Conservation (phyloP, 2,888 invertebrate species). For the Leucophenga montana region DNA sequence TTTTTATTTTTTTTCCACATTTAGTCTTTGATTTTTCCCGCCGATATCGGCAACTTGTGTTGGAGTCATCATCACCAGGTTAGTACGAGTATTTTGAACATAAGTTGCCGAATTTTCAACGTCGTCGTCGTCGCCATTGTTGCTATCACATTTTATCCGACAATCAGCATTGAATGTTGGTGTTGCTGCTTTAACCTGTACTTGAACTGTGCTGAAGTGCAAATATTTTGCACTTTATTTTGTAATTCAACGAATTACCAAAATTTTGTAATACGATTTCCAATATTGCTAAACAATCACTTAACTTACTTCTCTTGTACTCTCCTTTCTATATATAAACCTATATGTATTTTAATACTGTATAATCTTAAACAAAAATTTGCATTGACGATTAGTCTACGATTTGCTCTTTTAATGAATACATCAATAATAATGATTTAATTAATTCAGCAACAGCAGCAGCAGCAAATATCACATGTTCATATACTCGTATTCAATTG, state of each 20-base stretch:
- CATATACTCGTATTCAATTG: constrained; percentile 2
- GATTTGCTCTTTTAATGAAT: constrained; percentile 7
- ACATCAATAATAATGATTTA: constrained; percentile 21
- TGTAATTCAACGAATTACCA: not conserved
- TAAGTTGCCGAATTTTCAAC: not conserved
- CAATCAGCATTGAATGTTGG: not conserved
- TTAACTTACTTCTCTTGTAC: too few species aligned
- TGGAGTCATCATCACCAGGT: constrained; percentile 16
- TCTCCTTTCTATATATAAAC: too few species aligned
- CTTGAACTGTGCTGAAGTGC: constrained; percentile 44
- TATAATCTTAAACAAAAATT: too few species aligned
- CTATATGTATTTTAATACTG: too few species aligned
- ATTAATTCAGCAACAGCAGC: constrained; percentile 5
- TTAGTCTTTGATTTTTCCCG: constrained; percentile 26
- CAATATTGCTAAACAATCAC: too few species aligned
- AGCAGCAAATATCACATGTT: not conserved
- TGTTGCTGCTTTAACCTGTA: constrained; percentile 44
- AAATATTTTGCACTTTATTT: constrained; percentile 35
- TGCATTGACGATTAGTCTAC: too few species aligned
- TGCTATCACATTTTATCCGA: constrained; percentile 34
- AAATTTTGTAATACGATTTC: constrained; percentile 40
- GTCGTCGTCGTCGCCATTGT: constrained; percentile 30
- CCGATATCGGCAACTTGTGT: constrained; percentile 57
- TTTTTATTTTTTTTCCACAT: not conserved
- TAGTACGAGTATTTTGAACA: not conserved